Evolutionary conservation across 1,140 invertebrate genomes (phyloP), one percentile per base, ranked within the genome.

Genomic region (Gonatopus flavifemur): DNA sequence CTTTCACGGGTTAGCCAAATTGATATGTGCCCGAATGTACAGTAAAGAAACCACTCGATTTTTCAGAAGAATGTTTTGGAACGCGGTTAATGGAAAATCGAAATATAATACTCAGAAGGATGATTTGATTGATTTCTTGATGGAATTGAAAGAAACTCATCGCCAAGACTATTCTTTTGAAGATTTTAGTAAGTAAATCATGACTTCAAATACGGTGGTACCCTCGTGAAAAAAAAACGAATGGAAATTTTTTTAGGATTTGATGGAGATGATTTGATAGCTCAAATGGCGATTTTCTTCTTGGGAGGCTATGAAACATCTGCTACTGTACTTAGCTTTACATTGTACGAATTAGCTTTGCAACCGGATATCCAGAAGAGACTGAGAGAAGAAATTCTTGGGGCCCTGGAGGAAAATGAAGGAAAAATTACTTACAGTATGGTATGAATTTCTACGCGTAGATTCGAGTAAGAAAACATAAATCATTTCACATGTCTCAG

Each of bases 241-340:
- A n/a, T n/a, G 16, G 6, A 55, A 61, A 43, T 20, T 25, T 38
- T 32, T 19, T 4, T 63, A 59, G 72, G 72, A 55, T 81, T 84
- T 66, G 77, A 74, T 8, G 82, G 84, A 44, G 77, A 83, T 7
- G 83, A 88, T 52, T 78, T 91, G 8, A 75, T 84, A 5, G 81
- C 82, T 0, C 84, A 88, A 53, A 79, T 80, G 2, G 68, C 84
- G 5, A 30, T 86, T 16, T 88, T 89, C 59, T 85, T 88, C 52
- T 68, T 82, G 8, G 87, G 83, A 44, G 85, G 84, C 1, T 86
- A 83, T 58, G 84, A 86, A 59, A 64, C 66, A 8, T 57, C 63
- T 15, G 53, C 60, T 20, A 50, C 64, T 2, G 54, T 54, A 8
- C 51, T 62, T 37, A 49, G 52, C 10, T 61, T 63, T 39, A 42